Evolutionary conservation across 2,888 invertebrate species (phyloP).

Genomic region (Odontocolon sp.): DNA sequence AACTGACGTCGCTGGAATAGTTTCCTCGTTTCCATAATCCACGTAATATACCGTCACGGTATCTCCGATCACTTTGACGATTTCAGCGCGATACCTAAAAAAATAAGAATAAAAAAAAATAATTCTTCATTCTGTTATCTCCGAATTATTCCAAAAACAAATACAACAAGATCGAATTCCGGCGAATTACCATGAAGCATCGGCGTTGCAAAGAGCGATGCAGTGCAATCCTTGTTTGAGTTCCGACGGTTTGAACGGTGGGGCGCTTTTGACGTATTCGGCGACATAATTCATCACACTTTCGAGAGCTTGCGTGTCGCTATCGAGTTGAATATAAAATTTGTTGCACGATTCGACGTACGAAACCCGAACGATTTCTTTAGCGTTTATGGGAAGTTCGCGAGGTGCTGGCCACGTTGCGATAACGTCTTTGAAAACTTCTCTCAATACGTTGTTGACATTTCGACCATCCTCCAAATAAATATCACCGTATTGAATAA

Average conservation of each 20-base stretch:
- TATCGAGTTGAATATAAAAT: slow-evolving; percentile 88
- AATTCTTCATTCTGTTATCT: neutral
- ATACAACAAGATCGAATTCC: neutral
- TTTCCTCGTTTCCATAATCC: slow-evolving; percentile 97
- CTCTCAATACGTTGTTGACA: slow-evolving; percentile 83
- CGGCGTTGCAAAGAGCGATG: slow-evolving; percentile 90
- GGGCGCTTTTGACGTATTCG: slow-evolving; percentile 83
- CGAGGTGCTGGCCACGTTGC: slow-evolving; percentile 59
- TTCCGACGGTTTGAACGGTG: slow-evolving; percentile 78
- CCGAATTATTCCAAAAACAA: neutral
- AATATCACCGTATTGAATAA: slow-evolving; percentile 89
- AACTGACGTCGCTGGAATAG: slow-evolving; percentile 84
- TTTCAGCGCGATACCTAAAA: slow-evolving; percentile 89
- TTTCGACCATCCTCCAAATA: slow-evolving; percentile 84
- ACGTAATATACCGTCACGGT: slow-evolving; percentile 90
- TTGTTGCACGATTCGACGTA: slow-evolving; percentile 87
- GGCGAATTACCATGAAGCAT: slow-evolving; percentile 87
- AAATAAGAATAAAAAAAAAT: slow-evolving; percentile 1
- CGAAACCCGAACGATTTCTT: slow-evolving; percentile 82
- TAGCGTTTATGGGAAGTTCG: slow-evolving; percentile 62
- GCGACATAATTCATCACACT: slow-evolving; percentile 87
- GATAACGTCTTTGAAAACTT: slow-evolving; percentile 68
- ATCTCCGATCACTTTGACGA: slow-evolving; percentile 84
- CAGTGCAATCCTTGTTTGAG: slow-evolving; percentile 86
- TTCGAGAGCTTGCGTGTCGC: slow-evolving; percentile 84